Evolutionary conservation across 2,113 vertebrate species (phyloP), one percentile per base, ranked within the genome.

Genomic region (Oreochromis niloticus): DNA sequence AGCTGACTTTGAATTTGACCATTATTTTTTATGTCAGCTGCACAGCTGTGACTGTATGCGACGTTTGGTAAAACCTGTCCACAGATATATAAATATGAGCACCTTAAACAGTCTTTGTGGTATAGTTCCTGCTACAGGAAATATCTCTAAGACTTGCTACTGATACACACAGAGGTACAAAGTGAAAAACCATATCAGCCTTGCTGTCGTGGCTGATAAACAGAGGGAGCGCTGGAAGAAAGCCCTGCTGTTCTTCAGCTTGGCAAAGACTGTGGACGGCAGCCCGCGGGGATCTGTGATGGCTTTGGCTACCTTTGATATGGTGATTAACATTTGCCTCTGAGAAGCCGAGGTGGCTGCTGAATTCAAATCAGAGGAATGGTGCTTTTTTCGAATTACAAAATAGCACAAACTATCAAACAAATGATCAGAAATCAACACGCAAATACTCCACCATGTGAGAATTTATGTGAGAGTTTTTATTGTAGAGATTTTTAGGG

Each of bases 231-330:
- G 79, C 84, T 78, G 46, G 4, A 84, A 90, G 82, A 83, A 90
- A 91, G 63, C 89, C 84, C 90, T 8, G 88, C 86, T 87, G 81
- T 82, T 88, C 83, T 81, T 84, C 57, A 71, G 41, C 63, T 88
- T 91, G 89, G 89, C 84, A 86, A 48, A 85, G 82, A 78, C 57
- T 63, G 56, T 16, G 32, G 84, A 87, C 13, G 39, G 85, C 48
- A 71, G 90, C 85, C 79, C 7, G 54, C 81, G 41, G 85, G 86
- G 88, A 84, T 57, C 87, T 81, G 48, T 59, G 73, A 87, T 86
- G 85, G 85, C 61, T 87, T 73, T 48, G 36, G 82, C 84, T 57
- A 91, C 88, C 93, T 96, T 95, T 95, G 94, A 95, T 94, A 94
- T 94, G 94, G 89, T 93, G 94, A 96, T 95, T 88, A 94, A 91